These are phyloP conservation scores for Scrobipalpa costella DNA, from an alignment of 2,888 invertebrate genomes.

Conservation along the genomic window DNA sequence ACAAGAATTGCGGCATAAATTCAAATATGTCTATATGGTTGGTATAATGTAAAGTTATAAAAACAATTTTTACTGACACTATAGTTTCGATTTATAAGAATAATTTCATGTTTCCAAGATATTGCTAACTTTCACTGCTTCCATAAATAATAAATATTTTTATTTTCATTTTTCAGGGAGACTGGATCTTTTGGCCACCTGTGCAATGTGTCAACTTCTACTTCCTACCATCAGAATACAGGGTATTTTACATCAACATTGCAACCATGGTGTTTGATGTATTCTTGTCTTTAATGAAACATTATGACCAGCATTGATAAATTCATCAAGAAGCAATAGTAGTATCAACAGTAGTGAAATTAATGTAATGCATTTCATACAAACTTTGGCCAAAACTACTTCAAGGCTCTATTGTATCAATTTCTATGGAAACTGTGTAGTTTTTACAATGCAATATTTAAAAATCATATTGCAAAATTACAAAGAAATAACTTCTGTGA, in stretches of 20 bases:
- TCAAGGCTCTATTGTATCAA: neutral
- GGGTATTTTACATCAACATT: constrained; percentile 93
- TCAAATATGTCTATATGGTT: constrained; percentile 87
- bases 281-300: constrained; percentile 94
- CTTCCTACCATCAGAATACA: constrained; percentile 88
- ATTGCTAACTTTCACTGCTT: neutral
- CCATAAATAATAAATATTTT: neutral
- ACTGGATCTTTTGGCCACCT: constrained; percentile 95
- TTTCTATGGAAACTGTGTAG: neutral
- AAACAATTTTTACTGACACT: too few relatives aligned
- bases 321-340: neutral
- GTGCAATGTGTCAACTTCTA: constrained; percentile 95
- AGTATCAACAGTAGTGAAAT: neutral
- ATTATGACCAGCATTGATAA: constrained; percentile 64
- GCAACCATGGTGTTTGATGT: constrained; percentile 94
- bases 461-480: too few relatives aligned
- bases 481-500: too few relatives aligned
- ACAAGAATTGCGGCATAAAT: constrained; percentile 85
- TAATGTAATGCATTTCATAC: too few relatives aligned
- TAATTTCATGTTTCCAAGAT: too few relatives aligned
- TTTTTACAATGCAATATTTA: neutral
- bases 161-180: constrained; percentile 82
- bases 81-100: too few relatives aligned
- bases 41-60: constrained; percentile 42
- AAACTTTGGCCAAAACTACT: neutral